Evolutionary conservation across 2,797 vertebrate species (phyloP).

Genomic region (Gallinago solitaria): DNA sequence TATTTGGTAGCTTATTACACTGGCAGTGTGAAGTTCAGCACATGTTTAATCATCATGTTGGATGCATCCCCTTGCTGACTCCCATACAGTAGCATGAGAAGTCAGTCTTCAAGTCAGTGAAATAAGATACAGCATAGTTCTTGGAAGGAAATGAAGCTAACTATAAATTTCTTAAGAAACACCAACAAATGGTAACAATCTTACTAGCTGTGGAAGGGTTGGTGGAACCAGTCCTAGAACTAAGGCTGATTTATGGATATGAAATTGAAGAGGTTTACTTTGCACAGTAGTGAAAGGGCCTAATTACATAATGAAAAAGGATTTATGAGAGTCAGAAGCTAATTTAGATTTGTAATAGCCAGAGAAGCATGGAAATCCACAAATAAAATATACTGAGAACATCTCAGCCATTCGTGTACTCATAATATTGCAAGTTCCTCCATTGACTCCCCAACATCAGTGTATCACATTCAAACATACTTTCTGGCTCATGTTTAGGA

Average conservation of each 20-base stretch:
- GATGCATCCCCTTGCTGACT: not conserved
- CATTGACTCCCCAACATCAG: not conserved
- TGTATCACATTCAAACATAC: not conserved
- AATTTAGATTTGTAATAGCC: constrained; percentile 45
- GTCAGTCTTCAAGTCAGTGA: not conserved
- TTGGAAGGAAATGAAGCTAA: constrained; percentile 47
- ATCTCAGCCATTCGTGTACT: not conserved
- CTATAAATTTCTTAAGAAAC: constrained; percentile 40
- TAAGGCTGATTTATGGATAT: constrained; percentile 47
- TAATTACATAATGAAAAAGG: constrained; percentile 54
- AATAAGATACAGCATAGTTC: not conserved
- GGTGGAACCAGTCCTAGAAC: constrained; percentile 34
- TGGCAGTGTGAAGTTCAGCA: not conserved
- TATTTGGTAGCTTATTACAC: not conserved
- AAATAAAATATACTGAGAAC: constrained; percentile 31
- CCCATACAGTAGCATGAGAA: not conserved
- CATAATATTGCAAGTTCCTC: not conserved
- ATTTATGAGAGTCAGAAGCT: constrained; percentile 39
- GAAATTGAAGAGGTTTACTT: constrained; percentile 60
- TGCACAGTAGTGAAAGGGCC: constrained; percentile 15
- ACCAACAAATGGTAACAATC: constrained; percentile 1
- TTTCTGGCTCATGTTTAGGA: not conserved
- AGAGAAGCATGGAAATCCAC: constrained; percentile 43
- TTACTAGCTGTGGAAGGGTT: not conserved
- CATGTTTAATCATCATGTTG: not conserved